Conservation (phyloP, 2,797 vertebrate species). For the Bufotes viridis region DNA sequence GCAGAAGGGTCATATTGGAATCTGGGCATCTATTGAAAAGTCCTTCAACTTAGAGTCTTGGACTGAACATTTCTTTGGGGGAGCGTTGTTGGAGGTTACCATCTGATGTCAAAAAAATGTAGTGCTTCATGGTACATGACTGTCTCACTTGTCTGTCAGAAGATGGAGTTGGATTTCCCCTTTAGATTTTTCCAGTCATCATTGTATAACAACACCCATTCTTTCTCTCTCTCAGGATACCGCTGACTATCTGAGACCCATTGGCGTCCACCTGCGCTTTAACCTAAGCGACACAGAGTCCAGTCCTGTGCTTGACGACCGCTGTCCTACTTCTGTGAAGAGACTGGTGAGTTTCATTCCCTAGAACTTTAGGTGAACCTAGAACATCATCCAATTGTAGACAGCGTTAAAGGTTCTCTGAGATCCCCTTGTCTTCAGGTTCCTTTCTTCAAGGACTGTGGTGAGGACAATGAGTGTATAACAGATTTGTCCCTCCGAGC, state of each 20-base stretch:
- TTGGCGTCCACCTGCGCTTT: constrained; percentile 84
- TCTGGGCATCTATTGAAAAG: not conserved
- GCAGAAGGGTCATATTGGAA: too few relatives aligned
- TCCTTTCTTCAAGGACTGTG: constrained; percentile 95
- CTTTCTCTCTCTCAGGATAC: constrained; percentile 80
- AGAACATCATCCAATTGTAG: not conserved
- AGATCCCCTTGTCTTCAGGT: constrained; percentile 74
- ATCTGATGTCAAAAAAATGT: not conserved
- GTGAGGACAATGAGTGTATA: constrained; percentile 89
- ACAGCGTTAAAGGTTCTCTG: not conserved
- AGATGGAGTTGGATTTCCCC: not conserved
- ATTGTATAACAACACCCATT: not conserved
- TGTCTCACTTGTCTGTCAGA: not conserved
- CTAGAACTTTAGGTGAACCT: not conserved
- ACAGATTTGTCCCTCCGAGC: constrained; percentile 86
- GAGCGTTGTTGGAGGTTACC: not conserved
- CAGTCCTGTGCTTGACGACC: constrained; percentile 85
- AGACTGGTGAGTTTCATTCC: constrained; percentile 79
- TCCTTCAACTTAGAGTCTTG: too few relatives aligned
- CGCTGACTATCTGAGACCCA: constrained; percentile 90
- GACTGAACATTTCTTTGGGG: not conserved
- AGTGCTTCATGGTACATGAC: not conserved
- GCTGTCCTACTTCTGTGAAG: constrained; percentile 78
- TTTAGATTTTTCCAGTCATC: not conserved
- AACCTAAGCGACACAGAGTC: constrained; percentile 81